Evolutionary conservation across 2,113 vertebrate species (phyloP), one percentile per base, ranked within the genome.

Genomic region (Pygoscelis antarcticus): DNA sequence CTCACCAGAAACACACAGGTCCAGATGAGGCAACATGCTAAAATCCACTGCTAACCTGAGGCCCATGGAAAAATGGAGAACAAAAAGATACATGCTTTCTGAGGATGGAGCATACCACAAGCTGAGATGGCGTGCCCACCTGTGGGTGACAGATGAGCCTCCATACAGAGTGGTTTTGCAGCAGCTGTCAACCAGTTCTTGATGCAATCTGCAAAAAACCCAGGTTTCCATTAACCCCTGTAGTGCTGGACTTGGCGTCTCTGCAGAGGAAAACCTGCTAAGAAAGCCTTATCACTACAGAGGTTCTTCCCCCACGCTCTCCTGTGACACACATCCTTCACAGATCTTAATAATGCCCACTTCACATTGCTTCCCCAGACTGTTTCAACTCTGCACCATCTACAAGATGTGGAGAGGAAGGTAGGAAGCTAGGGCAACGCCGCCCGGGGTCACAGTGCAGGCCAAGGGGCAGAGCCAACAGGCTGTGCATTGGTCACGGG

Each of bases 381-480:
- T 51, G 34, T 83, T 55, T 69, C 49, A 64, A 20, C 47, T 62
- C 26, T 36, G 10, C 44, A 76, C 38, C 52, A 40, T 7, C 49
- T 47, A 30, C 58, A 65, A 54, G 40, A 25, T 1, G 2, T 21
- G 44, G 16, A 65, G 25, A 66, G 18, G 23, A 40, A 27, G 22
- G 38, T 22, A 29, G 25, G 26, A n/a, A 68, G 29, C 26, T 27
- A 60, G 47, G 22, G 13, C 21, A 20, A 12, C 0, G 5, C 20
- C 1, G 2, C 40, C 21, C 29, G 29, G 40, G 23, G 25, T 90
- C 47, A n/a, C 38, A 7, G 11, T 1, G 0, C 46, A 34, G 32
- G 32, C 19, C 30, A 27, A 52, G 23, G 18, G 8, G 22, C 36
- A 85, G 32, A 79, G 36, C 42, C 58, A 58, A 36, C 29, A 65